Percentiles rank a stretch among this genome's conserved stretches.
phyloP scores from a whole-genome alignment of 2,113 vertebrate species.

The Epinephelus fuscoguttatus region DNA sequence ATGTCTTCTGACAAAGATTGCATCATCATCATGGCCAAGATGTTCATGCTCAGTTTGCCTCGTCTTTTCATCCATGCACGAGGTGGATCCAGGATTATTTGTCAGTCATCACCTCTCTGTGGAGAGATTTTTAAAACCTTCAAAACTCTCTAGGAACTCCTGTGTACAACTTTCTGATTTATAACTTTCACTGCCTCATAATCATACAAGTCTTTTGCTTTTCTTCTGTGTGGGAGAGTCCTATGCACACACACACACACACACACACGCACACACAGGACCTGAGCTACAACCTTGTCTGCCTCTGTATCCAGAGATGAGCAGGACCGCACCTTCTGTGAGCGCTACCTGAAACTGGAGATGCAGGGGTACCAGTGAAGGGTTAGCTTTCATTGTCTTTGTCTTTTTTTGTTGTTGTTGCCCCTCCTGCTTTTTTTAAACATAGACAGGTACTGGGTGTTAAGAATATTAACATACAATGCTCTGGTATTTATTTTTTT shows the following conservation, averaged over 20 bases:
- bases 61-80: background rate
- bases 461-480: constrained; percentile 79
- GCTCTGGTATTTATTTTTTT: constrained; percentile 73
- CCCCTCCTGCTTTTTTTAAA: constrained; percentile 76
- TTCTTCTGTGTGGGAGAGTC: constrained; percentile 28
- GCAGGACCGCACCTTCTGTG: constrained; percentile 76
- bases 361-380: constrained; percentile 81
- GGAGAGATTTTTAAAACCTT: background rate
- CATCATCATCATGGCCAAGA: background rate
- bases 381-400: constrained; percentile 80
- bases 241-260: constrained; percentile 12
- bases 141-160: background rate
- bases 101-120: background rate
- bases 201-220: background rate
- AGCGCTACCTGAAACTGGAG: constrained; percentile 84
- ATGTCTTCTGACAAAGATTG: background rate
- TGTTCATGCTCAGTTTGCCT: background rate
- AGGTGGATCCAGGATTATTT: background rate
- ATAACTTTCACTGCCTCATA: background rate
- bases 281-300: constrained; percentile 56
- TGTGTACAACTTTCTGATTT: background rate
- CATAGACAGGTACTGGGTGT: constrained; percentile 74
- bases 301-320: constrained; percentile 71
- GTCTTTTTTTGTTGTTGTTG: constrained; percentile 59
- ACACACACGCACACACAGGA: constrained; percentile 44